Percentiles rank a stretch among this genome's conserved stretches.
Evolutionary conservation across 2,797 vertebrate genomes (phyloP).

Genomic region (Parotocinclus haroldoi): DNA sequence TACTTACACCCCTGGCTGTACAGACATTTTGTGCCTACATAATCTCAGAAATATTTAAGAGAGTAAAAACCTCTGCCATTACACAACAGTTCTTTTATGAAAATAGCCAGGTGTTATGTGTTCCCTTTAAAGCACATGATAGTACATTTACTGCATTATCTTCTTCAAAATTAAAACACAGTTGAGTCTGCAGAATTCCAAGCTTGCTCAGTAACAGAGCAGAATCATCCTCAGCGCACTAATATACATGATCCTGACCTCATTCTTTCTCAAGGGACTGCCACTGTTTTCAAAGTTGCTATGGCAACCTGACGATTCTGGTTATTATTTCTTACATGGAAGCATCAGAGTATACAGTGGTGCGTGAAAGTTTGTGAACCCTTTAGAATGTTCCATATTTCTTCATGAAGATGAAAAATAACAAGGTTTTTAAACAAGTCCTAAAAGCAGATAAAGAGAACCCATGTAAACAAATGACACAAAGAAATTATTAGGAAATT

Average conservation of each 20-base stretch:
- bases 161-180: not conserved
- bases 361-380: too few relatives aligned
- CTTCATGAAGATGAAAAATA: too few relatives aligned
- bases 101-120: not conserved
- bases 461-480: too few relatives aligned
- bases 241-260: constrained; percentile 10
- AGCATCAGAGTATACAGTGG: not conserved
- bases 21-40: too few relatives aligned
- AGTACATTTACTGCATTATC: not conserved
- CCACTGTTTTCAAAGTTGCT: constrained; percentile 10
- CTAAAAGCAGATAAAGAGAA: too few relatives aligned
- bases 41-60: too few relatives aligned
- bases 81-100: too few relatives aligned
- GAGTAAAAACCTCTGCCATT: too few relatives aligned
- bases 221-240: not conserved
- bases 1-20: too few relatives aligned
- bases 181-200: not conserved
- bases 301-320: not conserved
- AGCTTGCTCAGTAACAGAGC: not conserved
- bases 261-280: constrained; percentile 6
- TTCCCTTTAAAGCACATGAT: not conserved
- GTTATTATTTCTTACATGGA: not conserved
- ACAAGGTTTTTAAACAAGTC: too few relatives aligned
- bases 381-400: too few relatives aligned
- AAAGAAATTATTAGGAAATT: too few relatives aligned